These are phyloP conservation scores for Zoanthus sansibaricus DNA, from an alignment of 92 coral and sea anemone genomes.

Conservation along the genomic window DNA sequence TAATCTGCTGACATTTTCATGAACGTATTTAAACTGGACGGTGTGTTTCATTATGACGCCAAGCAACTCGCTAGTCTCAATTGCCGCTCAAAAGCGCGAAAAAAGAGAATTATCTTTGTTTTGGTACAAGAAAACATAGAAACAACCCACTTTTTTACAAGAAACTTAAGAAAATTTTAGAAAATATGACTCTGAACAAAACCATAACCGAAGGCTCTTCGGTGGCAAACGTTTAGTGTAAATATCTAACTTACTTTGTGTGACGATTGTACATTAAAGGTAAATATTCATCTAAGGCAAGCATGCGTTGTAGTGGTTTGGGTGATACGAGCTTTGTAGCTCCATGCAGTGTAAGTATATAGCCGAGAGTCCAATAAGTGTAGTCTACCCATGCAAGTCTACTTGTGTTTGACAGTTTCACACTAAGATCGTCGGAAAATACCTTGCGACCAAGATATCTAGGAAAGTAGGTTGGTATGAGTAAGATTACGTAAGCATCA, in stretches of 20 bases:
- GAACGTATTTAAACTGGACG: background rate
- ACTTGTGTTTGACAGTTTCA: conserved; percentile 65
- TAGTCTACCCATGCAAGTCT: conserved; percentile 86
- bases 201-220: background rate
- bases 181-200: background rate
- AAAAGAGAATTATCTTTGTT: background rate
- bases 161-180: background rate
- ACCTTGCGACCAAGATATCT: conserved; percentile 95
- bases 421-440: conserved; percentile 71
- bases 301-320: conserved; percentile 89
- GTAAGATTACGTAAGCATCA: background rate
- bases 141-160: background rate
- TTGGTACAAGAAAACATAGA: background rate
- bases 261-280: conserved; percentile 95
- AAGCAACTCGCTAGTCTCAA: background rate
- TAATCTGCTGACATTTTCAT: background rate
- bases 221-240: background rate
- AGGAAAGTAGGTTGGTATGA: conserved; percentile 8
- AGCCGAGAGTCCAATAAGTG: conserved; percentile 97
- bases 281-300: conserved; percentile 91
- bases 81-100: background rate
- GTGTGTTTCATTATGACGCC: background rate
- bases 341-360: conserved; percentile 79
- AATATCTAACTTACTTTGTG: conserved; percentile 77
- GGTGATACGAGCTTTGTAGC: conserved; percentile 87